phyloP scores from a whole-genome alignment of 2,888 invertebrate genomes.

The Nomada lathburiana region DNA sequence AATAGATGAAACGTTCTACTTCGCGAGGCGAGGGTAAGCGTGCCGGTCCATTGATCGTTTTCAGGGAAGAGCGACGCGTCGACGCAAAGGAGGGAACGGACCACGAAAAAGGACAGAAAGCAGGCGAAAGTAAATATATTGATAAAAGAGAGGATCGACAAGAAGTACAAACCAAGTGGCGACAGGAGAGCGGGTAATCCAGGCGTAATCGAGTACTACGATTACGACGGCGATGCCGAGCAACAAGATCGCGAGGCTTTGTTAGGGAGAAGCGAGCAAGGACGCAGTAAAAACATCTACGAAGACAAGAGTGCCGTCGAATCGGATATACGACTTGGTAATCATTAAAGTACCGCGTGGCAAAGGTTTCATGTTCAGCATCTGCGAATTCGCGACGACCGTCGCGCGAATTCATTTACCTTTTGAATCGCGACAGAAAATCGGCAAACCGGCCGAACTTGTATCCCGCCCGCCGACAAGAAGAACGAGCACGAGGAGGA shows the following conservation, averaged over 20 bases:
- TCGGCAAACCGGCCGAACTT: neutral
- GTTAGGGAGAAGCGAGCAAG: constrained; percentile 30
- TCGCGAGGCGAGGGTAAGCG: neutral
- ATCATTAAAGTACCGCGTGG: constrained; percentile 19
- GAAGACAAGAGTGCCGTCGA: constrained; percentile 18
- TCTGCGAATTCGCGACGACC: too few relatives aligned
- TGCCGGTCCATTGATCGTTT: neutral
- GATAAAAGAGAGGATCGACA: constrained; percentile 62
- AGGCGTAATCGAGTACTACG: constrained; percentile 74
- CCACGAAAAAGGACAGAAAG: neutral
- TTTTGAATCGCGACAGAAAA: constrained; percentile 3
- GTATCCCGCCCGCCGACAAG: neutral
- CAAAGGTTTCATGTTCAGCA: constrained; percentile 16
- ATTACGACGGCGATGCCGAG: constrained; percentile 72
- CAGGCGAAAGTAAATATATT: constrained; percentile 67
- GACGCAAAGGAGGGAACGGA: constrained; percentile 27
- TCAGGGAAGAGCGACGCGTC: constrained; percentile 7
- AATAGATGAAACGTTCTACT: neutral
- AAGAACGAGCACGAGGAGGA: constrained; percentile 23
- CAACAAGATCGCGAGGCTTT: constrained; percentile 36
- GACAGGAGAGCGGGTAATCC: constrained; percentile 53
- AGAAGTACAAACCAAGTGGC: constrained; percentile 15
- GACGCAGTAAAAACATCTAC: constrained; percentile 10
- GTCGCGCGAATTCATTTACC: neutral
- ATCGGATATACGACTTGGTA: constrained; percentile 37